These are phyloP conservation scores for Lophura swinhoii DNA, from an alignment of 2,797 vertebrate genomes.

Conservation along the genomic window DNA sequence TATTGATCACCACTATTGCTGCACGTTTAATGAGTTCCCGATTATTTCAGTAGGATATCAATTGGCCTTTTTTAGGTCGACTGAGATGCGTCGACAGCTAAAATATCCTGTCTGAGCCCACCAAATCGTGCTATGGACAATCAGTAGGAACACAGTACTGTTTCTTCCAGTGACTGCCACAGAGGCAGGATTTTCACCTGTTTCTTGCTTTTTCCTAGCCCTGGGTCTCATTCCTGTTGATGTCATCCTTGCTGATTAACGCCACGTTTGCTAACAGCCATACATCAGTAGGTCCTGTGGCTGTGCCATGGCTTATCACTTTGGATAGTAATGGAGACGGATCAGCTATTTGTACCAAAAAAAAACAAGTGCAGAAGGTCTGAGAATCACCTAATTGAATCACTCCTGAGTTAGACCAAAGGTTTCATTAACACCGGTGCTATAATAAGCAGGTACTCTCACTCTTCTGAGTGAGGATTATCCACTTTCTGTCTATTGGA, in stretches of 20 bases:
- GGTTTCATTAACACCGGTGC: not conserved
- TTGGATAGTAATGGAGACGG: not conserved
- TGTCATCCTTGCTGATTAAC: not conserved
- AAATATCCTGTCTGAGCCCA: slow-evolving; percentile 21
- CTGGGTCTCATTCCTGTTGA: fast-evolving
- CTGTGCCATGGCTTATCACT: not conserved
- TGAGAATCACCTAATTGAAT: not conserved
- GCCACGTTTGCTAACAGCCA: fast-evolving
- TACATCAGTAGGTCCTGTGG: not conserved
- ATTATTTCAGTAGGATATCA: slow-evolving; percentile 32
- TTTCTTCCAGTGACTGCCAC: not conserved
- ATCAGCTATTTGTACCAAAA: not conserved
- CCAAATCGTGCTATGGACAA: not conserved
- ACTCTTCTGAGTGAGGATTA: not conserved
- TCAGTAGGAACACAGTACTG: not conserved
- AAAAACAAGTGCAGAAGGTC: not conserved
- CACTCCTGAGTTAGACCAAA: not conserved
- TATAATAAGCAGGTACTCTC: not conserved
- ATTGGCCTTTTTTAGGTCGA: slow-evolving; percentile 54
- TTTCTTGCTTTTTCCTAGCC: not conserved
- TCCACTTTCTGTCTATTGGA: not conserved
- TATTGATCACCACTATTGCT: not conserved
- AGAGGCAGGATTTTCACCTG: not conserved
- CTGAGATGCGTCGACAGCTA: slow-evolving; percentile 15
- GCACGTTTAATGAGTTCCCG: slow-evolving; percentile 35